Evolutionary conservation across 2,888 invertebrate species (phyloP).

Genomic region (Drosophila nr. perissopoda): DNA sequence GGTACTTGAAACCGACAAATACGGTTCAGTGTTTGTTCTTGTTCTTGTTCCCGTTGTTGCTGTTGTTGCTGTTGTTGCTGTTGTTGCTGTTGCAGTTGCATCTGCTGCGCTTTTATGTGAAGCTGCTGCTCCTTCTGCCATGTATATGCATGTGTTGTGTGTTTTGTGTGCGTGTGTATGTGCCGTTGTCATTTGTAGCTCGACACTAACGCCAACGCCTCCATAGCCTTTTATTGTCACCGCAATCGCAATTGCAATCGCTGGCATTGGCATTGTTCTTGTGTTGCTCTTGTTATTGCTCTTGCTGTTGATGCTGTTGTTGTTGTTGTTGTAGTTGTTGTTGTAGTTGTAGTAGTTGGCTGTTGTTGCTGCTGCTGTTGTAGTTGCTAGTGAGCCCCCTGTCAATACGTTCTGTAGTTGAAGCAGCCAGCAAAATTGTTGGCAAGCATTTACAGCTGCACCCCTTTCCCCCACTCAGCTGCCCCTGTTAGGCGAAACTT

Average conservation of each 20-base stretch:
- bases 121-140: constrained; percentile 10
- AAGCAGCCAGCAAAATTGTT: constrained; percentile 23
- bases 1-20: constrained; percentile 76
- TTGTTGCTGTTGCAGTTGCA: constrained; percentile 50
- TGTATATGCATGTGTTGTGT: constrained; percentile 18
- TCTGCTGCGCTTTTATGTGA: constrained; percentile 70
- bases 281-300: constrained; percentile 27
- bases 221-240: constrained; percentile 68
- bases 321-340: constrained; percentile 12
- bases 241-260: constrained; percentile 65
- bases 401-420: constrained; percentile 55
- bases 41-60: constrained; percentile 19
- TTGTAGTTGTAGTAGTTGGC: constrained; percentile 23
- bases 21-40: constrained; percentile 46
- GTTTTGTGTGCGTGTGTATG: constrained; percentile 21
- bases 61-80: constrained; percentile 31
- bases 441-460: constrained; percentile 29
- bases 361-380: constrained; percentile 16
- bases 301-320: constrained; percentile 14
- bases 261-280: constrained; percentile 29
- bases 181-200: constrained; percentile 62
- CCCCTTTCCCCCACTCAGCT: neutral
- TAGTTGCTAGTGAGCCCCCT: constrained; percentile 34
- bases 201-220: constrained; percentile 44
- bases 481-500: neutral